Evolutionary conservation across 2,797 vertebrate genomes (phyloP).

Genomic region (Philypnodon macrostomus): DNA sequence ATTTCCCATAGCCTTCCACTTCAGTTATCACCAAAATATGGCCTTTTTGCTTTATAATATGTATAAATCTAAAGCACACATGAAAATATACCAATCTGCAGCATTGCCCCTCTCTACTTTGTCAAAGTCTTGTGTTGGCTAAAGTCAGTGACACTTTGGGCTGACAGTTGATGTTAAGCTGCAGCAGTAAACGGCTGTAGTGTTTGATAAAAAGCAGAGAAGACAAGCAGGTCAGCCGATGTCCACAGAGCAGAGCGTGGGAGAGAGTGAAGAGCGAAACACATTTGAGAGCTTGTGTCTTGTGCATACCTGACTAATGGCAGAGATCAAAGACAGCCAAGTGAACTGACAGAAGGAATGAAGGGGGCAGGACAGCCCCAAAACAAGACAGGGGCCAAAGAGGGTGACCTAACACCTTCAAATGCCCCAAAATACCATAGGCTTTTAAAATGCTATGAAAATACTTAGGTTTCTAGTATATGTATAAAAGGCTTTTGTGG

Average conservation of each 20-base stretch:
- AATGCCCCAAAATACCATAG: slow-evolving; percentile 3
- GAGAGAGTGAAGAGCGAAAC: slow-evolving; percentile 47
- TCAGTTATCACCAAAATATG: no score
- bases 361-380: slow-evolving; percentile 23
- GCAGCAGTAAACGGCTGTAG: slow-evolving; percentile 29
- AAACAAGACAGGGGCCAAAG: slow-evolving; percentile 8
- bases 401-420: slow-evolving; percentile 36
- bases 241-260: slow-evolving; percentile 56
- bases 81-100: no score
- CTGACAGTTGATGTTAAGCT: slow-evolving; percentile 49
- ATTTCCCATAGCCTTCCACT: no score
- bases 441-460: no score
- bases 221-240: slow-evolving; percentile 68
- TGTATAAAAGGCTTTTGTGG: no score
- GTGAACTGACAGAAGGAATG: slow-evolving; percentile 66
- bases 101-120: no score
- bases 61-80: no score
- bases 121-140: no score
- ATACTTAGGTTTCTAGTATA: no score
- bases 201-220: slow-evolving; percentile 55
- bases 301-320: slow-evolving; percentile 81
- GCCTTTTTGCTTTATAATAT: no score
- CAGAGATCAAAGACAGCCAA: slow-evolving; percentile 74
- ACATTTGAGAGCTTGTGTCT: slow-evolving; percentile 41
- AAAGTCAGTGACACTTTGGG: no score